Evolutionary conservation across 2,797 vertebrate genomes (phyloP), one percentile per base, ranked within the genome.

Genomic region (Hafferia zeledoni): DNA sequence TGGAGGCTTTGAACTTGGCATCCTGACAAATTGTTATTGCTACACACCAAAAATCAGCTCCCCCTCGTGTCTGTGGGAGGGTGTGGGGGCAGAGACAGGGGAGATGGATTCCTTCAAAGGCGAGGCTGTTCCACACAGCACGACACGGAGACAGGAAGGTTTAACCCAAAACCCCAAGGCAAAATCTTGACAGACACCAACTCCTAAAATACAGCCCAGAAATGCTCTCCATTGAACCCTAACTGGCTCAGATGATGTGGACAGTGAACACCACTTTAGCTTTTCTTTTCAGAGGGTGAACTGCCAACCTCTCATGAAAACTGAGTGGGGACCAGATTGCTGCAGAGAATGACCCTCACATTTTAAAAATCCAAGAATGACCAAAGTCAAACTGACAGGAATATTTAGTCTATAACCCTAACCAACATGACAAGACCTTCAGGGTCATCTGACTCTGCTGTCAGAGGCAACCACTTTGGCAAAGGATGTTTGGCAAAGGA

Each of bases 1-100:
- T 86, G 67, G 53, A 49, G 86, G 74, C 94, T 96, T 97, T 97
- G 96, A 97, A 96, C 95, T 94, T 96, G 95, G 95, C 95, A 88
- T 87, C 94, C 86, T 95, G 92, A 96, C 94, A 94, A 95, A 95
- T 96, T 90, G 79, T 88, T 94, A 74, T 83, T 95, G 80, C 87
- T 77, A 22, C 92, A 84, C 81, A 78, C 90, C 88, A 83, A 94
- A 83, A 92, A 94, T 70, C 92, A 94, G 76, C 77, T 91, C 64
- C 63, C 67, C 74, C 87, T 93, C 28, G 0, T 91, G 94, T 72
- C 89, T 56, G 74, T 72, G 79, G 75, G 89, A 84, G 87, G 55
- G 69, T 87, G 46, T 23, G 24, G 43, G 70, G 59, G 2, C 4
- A 55, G 87, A 82, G 68, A 49, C 49, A 84, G 18, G 30, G 55